These are phyloP conservation scores for Gambusia affinis DNA, from an alignment of 2,113 vertebrate genomes.

Conservation along the genomic window DNA sequence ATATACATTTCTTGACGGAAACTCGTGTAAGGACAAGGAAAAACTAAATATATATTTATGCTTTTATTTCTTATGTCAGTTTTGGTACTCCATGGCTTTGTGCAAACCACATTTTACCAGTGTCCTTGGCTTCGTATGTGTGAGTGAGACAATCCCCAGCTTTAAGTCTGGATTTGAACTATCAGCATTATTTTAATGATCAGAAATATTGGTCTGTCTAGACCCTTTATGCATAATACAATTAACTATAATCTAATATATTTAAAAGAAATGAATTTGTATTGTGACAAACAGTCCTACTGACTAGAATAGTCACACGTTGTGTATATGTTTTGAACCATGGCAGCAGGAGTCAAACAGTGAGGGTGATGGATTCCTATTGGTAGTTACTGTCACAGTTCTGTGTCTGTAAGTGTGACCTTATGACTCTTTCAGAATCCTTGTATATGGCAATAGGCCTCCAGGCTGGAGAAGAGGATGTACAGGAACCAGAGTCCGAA, in stretches of 20 bases:
- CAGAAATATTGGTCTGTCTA: background rate
- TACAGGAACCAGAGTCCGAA: slow-evolving; percentile 91
- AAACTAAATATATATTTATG: no score
- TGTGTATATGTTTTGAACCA: slow-evolving; percentile 24
- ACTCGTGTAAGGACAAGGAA: no score
- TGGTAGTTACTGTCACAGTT: slow-evolving; percentile 1
- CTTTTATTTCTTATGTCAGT: no score
- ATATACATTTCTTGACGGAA: no score
- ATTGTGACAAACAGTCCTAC: slow-evolving; percentile 20
- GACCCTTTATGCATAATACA: background rate
- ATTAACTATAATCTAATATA: background rate
- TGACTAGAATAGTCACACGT: slow-evolving; percentile 26
- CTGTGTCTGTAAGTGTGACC: slow-evolving; percentile 20
- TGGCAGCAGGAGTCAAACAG: slow-evolving; percentile 55
- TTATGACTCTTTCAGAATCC: slow-evolving; percentile 82
- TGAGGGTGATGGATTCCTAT: slow-evolving; percentile 25
- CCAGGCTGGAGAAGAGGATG: slow-evolving; percentile 89
- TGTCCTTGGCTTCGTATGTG: background rate
- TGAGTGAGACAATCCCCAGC: background rate
- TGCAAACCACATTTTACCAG: no score
- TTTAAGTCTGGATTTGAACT: background rate
- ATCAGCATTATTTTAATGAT: background rate
- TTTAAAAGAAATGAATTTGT: background rate
- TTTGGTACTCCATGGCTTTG: no score
- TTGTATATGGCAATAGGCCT: slow-evolving; percentile 91